These are phyloP conservation scores for Diaphora mendica DNA, from an alignment of 2,888 invertebrate genomes.

Conservation along the genomic window DNA sequence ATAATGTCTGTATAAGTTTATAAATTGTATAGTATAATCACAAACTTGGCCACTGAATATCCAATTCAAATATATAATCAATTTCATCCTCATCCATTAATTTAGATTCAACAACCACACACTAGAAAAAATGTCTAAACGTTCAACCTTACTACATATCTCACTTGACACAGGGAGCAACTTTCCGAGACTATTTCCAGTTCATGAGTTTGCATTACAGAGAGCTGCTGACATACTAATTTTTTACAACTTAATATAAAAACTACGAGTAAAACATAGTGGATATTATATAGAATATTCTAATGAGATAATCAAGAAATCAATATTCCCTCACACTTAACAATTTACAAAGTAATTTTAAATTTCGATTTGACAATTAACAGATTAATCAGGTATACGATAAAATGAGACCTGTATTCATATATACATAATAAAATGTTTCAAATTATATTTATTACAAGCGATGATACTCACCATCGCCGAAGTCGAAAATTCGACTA, in stretches of 20 bases:
- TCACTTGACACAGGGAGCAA: constrained; percentile 38
- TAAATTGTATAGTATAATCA: constrained; percentile 81
- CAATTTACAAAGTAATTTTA: constrained; percentile 79
- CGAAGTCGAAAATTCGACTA: constrained; percentile 30
- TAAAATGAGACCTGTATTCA: constrained; percentile 48
- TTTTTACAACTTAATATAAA: constrained; percentile 82
- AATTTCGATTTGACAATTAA: constrained; percentile 52
- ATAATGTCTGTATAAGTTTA: constrained; percentile 82
- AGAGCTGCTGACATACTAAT: constrained; percentile 78
- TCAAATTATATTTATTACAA: constrained; percentile 46
- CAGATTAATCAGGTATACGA: constrained; percentile 37
- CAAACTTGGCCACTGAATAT: constrained; percentile 81
- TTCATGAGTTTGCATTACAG: constrained; percentile 70
- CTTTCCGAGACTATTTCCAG: constrained; percentile 44
- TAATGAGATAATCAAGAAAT: constrained; percentile 75
- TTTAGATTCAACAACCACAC: constrained; percentile 53
- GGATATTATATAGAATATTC: constrained; percentile 63
- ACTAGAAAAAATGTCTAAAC: constrained; percentile 44
- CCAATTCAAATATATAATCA: constrained; percentile 53
- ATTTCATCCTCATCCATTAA: constrained; percentile 48
- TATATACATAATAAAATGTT: constrained; percentile 53
- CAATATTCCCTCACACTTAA: constrained; percentile 74
- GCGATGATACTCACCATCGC: constrained; percentile 33
- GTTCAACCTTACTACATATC: constrained; percentile 42
- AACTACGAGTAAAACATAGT: constrained; percentile 66